Percentiles rank a stretch among this genome's conserved stretches.
Evolutionary conservation across 2,888 invertebrate species (phyloP).

Genomic region (Cosmia trapezina): DNA sequence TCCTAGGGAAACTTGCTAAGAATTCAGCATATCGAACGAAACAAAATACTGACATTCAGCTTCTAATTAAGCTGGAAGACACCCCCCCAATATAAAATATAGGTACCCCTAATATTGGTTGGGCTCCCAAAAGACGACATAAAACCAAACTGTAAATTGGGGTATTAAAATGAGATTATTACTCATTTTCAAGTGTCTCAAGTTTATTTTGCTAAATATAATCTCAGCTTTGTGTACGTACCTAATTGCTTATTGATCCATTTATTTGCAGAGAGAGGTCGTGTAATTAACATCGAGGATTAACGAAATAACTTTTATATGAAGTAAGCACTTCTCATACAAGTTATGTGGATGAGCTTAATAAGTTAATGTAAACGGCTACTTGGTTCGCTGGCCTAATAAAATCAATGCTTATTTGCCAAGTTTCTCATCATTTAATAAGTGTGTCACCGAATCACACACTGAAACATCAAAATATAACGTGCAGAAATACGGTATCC

Average conservation of each 20-base stretch:
- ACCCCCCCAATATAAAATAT: no score
- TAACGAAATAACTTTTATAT: conserved; percentile 24
- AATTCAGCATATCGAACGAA: neutral
- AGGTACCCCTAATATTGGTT: no score
- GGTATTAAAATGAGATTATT: conserved; percentile 16
- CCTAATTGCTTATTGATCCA: conserved; percentile 39
- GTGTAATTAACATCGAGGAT: conserved; percentile 13
- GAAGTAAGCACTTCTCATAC: conserved; percentile 22
- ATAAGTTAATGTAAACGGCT: conserved; percentile 30
- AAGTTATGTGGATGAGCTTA: conserved; percentile 24
- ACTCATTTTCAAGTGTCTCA: conserved; percentile 14
- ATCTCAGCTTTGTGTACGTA: conserved; percentile 13
- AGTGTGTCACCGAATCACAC: conserved; percentile 30
- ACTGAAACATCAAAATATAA: conserved; percentile 10
- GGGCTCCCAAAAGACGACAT: neutral
- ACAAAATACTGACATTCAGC: neutral
- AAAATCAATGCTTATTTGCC: conserved; percentile 43
- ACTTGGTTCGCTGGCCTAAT: conserved; percentile 17
- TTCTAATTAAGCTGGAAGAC: neutral
- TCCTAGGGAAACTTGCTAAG: neutral
- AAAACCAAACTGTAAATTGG: conserved; percentile 34
- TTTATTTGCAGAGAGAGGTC: conserved; percentile 14
- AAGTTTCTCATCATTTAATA: conserved; percentile 32
- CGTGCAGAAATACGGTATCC: conserved; percentile 2
- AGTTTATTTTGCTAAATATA: conserved; percentile 15